These are phyloP conservation scores for Anabas testudineus DNA, from an alignment of 2,797 vertebrate genomes.

Conservation along the genomic window DNA sequence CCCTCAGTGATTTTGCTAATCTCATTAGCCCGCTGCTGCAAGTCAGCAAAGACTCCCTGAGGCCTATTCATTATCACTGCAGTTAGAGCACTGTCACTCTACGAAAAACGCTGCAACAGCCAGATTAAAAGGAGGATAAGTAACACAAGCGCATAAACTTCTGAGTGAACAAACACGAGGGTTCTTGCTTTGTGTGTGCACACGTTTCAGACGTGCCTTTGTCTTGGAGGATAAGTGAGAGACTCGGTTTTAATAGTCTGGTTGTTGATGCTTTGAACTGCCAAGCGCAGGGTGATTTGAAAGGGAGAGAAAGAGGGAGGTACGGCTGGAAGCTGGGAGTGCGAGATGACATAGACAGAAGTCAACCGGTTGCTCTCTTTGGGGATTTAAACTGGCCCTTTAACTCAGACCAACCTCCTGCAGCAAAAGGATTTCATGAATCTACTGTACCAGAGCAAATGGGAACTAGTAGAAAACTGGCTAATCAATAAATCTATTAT, in stretches of 20 bases:
- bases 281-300: conserved; percentile 19
- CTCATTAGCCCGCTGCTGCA: conserved; percentile 71
- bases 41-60: conserved; percentile 71
- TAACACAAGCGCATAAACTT: conserved; percentile 5
- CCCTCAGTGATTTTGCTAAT: conserved; percentile 67
- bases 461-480: conserved; percentile 48
- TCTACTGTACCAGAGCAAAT: conserved; percentile 58
- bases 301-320: conserved; percentile 19
- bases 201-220: conserved; percentile 9
- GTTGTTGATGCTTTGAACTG: conserved; percentile 68
- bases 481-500: conserved; percentile 81
- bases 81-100: conserved; percentile 64
- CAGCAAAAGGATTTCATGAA: conserved; percentile 57
- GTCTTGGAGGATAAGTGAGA: conserved; percentile 16
- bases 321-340: conserved; percentile 35
- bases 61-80: conserved; percentile 70
- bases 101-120: conserved; percentile 44
- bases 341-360: conserved; percentile 40
- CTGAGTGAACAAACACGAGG: conserved; percentile 12
- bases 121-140: conserved; percentile 39
- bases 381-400: conserved; percentile 69
- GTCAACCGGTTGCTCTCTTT: conserved; percentile 34
- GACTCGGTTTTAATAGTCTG: conserved; percentile 48
- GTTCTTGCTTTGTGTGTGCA: neutral
- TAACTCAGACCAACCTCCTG: conserved; percentile 52